Evolutionary conservation across 2,113 vertebrate genomes (phyloP).

Genomic region (Capreolus pygargus): DNA sequence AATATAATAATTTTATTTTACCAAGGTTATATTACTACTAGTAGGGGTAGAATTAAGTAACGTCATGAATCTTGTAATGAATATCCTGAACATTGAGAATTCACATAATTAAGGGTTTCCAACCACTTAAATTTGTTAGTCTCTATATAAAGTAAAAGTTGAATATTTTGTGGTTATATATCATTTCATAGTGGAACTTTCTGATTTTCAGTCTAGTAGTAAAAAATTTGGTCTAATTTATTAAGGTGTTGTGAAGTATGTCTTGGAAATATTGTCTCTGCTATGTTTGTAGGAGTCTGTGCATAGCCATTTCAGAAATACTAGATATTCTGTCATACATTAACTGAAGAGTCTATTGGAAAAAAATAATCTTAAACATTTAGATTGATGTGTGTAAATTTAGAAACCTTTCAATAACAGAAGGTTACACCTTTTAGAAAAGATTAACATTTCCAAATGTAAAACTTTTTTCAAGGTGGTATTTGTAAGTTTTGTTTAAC

Average conservation of each 20-base stretch:
- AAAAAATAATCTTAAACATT: background rate
- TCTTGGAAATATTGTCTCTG: background rate
- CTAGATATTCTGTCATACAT: background rate
- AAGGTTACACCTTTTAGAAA: slow-evolving; percentile 1
- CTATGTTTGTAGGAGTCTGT: background rate
- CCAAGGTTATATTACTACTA: background rate
- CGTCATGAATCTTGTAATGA: background rate
- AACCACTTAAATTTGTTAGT: background rate
- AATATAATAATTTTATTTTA: background rate
- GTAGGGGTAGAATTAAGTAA: background rate
- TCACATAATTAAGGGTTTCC: background rate
- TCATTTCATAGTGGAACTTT: background rate
- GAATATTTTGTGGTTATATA: background rate
- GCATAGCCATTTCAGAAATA: background rate
- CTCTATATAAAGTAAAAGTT: background rate
- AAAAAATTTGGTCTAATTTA: slow-evolving; percentile 17
- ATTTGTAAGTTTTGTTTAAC: background rate
- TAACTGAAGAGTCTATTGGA: background rate
- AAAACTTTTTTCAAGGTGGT: background rate
- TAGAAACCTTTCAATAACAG: slow-evolving; percentile 6
- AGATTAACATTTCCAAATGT: background rate
- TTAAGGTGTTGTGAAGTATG: slow-evolving; percentile 9
- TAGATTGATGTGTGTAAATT: slow-evolving; percentile 8
- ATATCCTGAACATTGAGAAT: background rate
- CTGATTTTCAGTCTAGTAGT: background rate